Base-by-base conservation (phyloP, 1,140 invertebrate species). In the Apis laboriosa region DNA sequence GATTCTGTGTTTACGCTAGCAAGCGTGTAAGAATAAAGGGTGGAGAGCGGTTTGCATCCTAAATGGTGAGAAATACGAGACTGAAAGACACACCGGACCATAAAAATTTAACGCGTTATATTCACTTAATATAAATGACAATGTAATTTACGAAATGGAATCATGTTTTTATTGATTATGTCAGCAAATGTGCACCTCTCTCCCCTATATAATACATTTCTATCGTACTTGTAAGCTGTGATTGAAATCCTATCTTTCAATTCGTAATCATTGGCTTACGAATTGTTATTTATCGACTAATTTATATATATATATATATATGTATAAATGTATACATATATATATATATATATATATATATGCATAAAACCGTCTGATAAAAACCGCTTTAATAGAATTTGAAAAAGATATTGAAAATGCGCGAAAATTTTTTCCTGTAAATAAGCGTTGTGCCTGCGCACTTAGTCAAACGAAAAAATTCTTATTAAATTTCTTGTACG, bases 161-260 rank as follows among this genome's bases (percentile, higher is more conserved):
- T 55, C 64, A 71, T 51, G 53, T 75, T 56, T 19, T 73, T 64
- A 55, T 84, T 70, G 63, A 24, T 75, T 81, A 63, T 76, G 53
- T 88, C 60, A 76, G 71, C 58, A 68, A 81, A 77, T 85, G 77
- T 90, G 83, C 73, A 90, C 86, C 85, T 75, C 89, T 90, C 88
- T 86, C 89, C 82, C 81, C 80, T 89, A 15, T 9, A 78, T 88
- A 82, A 66, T 77, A 76, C 77, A 75, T 83, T 80, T 86, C 82
- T 89, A 84, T 64, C 80, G 77, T 77, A 84, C 58, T 73, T 80
- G 79, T 87, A 90, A 90, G 84, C 88, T 90, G 90, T 90, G 90
- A 90, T 90, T 90, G 80, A 80, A 86, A 86, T 86, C 79, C 80
- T 87, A 86, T 86, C 86, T 87, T 88, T 89, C 84, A 88, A 88